Conservation (phyloP, 2,888 invertebrate genomes). For the Tridacna crocea region DNA sequence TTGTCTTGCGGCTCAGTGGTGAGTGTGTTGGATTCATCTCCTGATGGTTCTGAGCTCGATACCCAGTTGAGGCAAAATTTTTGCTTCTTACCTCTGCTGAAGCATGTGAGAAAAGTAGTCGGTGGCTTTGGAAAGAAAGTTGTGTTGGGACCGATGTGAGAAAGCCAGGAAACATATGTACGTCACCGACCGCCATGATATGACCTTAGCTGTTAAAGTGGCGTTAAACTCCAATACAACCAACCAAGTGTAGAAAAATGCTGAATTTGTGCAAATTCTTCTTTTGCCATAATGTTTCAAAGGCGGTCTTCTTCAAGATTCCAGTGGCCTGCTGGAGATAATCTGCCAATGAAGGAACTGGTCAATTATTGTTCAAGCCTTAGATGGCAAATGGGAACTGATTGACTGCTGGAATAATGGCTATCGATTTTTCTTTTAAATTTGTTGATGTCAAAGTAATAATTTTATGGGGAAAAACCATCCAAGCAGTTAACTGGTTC, state of each 20-base stretch:
- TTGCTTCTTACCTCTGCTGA: too few relatives aligned
- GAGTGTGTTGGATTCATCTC: too few relatives aligned
- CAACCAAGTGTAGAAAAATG: not conserved
- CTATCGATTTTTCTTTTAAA: conserved; percentile 22
- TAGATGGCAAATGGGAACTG: not conserved
- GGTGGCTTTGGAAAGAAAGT: too few relatives aligned
- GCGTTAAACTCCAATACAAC: too few relatives aligned
- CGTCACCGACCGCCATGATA: too few relatives aligned
- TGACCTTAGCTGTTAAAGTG: too few relatives aligned
- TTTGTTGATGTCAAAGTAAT: conserved; percentile 20
- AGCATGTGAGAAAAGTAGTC: too few relatives aligned
- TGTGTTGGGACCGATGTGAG: too few relatives aligned
- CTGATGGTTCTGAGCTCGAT: too few relatives aligned
- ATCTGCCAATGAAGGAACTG: not conserved
- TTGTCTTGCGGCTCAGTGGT: too few relatives aligned
- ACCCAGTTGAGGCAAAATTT: too few relatives aligned
- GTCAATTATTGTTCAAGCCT: not conserved
- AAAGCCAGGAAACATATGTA: too few relatives aligned
- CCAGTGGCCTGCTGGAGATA: not conserved
- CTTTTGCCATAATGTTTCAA: not conserved
- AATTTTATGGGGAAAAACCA: conserved; percentile 17
- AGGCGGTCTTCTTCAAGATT: not conserved
- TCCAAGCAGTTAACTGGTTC: conserved; percentile 19
- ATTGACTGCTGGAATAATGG: conserved; percentile 20
- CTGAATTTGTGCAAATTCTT: not conserved